Evolutionary conservation across 2,888 invertebrate genomes (phyloP).

Genomic region (Eristalinus sepulchralis): DNA sequence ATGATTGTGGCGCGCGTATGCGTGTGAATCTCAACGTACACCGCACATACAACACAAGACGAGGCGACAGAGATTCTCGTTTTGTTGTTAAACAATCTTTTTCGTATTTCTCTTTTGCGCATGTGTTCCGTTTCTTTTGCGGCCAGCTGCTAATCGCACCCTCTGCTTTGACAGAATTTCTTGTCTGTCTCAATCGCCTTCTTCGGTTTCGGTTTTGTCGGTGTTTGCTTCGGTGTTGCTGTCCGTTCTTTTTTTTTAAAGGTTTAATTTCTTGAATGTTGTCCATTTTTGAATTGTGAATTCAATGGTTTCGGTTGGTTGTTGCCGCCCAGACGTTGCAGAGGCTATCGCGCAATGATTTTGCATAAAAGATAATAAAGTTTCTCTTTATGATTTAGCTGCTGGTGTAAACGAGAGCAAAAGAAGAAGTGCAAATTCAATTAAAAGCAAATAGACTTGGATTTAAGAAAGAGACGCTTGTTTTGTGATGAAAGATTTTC

Average conservation of each 20-base stretch:
- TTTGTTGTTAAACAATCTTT: constrained; percentile 70
- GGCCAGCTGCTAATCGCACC: constrained; percentile 61
- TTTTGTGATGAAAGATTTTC: constrained; percentile 2
- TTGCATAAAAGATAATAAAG: constrained; percentile 39
- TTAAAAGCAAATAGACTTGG: not conserved
- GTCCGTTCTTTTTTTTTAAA: constrained; percentile 26
- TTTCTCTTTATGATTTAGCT: constrained; percentile 34
- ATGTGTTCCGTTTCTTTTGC: constrained; percentile 36
- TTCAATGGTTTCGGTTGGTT: constrained; percentile 20
- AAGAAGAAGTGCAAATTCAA: not conserved
- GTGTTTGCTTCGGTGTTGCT: constrained; percentile 27
- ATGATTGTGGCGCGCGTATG: not conserved
- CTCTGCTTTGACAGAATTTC: constrained; percentile 44
- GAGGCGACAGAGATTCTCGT: constrained; percentile 26
- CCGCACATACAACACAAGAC: not conserved
- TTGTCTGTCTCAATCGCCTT: not conserved
- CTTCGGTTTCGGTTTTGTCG: constrained; percentile 9
- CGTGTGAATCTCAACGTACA: constrained; percentile 6
- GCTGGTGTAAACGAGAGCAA: constrained; percentile 18
- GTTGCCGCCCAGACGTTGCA: constrained; percentile 62
- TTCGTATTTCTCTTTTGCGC: constrained; percentile 51
- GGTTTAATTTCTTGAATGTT: constrained; percentile 63
- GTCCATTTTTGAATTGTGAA: constrained; percentile 59
- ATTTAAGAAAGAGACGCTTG: not conserved
- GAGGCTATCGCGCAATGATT: constrained; percentile 30